These are phyloP conservation scores for Eupithecia subfuscata DNA, from an alignment of 2,888 invertebrate genomes.

Conservation along the genomic window DNA sequence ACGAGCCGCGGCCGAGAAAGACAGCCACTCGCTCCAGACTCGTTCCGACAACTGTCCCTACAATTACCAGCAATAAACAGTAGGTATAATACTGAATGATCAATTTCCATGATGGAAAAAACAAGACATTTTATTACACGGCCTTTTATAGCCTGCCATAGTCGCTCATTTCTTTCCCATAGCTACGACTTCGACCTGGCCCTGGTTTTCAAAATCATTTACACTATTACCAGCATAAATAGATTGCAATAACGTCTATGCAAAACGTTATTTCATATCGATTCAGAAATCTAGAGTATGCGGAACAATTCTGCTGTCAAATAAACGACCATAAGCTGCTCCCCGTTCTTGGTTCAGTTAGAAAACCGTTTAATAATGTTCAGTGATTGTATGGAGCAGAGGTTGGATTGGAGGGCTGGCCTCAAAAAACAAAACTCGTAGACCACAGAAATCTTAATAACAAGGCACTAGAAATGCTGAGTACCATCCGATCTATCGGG, in stretches of 20 bases:
- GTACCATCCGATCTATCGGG: too few relatives aligned
- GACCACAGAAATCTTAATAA: too few relatives aligned
- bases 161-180: not conserved
- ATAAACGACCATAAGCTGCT: slow-evolving; percentile 41
- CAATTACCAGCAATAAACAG: slow-evolving; percentile 20
- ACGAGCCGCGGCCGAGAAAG: slow-evolving; percentile 52
- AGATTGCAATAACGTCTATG: slow-evolving; percentile 10
- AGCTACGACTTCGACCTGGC: not conserved
- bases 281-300: slow-evolving; percentile 32
- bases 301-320: slow-evolving; percentile 40
- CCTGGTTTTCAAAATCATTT: not conserved
- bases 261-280: slow-evolving; percentile 19
- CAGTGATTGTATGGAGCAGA: slow-evolving; percentile 62
- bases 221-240: slow-evolving; percentile 1
- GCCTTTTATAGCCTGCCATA: slow-evolving; percentile 14
- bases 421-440: slow-evolving; percentile 37
- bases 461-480: too few relatives aligned
- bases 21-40: slow-evolving; percentile 28
- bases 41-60: slow-evolving; percentile 10
- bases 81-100: slow-evolving; percentile 16
- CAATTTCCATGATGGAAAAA: slow-evolving; percentile 9
- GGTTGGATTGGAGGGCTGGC: slow-evolving; percentile 44
- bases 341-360: slow-evolving; percentile 57
- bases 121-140: slow-evolving; percentile 22
- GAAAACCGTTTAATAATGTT: slow-evolving; percentile 70